Conservation (phyloP, 2,113 vertebrate genomes). For the Varanus salvator region DNA sequence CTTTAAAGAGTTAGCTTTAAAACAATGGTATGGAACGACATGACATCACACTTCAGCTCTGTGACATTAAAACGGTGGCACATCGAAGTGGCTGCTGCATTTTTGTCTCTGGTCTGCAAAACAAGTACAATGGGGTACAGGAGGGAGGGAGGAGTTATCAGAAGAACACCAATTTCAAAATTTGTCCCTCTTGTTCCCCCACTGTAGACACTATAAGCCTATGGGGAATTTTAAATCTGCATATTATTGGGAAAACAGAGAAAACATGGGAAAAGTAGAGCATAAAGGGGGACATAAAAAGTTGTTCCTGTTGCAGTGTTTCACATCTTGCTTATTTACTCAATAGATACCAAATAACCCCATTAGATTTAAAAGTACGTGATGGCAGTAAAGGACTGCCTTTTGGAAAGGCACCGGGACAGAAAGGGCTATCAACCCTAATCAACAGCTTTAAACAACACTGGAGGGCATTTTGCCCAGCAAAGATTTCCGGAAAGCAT, state of each 20-base stretch:
- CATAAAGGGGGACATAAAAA: conserved; percentile 1
- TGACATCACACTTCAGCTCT: not conserved
- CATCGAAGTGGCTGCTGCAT: not conserved
- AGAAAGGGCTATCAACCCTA: accelerated
- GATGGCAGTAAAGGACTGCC: not conserved
- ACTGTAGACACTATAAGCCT: accelerated
- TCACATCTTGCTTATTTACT: not conserved
- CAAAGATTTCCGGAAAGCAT: not conserved
- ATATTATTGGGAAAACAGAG: not conserved
- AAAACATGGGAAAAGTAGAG: not conserved
- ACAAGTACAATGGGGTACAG: conserved; percentile 3
- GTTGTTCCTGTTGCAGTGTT: conserved; percentile 38
- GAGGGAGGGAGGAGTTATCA: conserved; percentile 25
- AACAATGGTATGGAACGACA: not conserved
- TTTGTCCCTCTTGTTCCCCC: conserved; percentile 2
- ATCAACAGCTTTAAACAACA: not conserved
- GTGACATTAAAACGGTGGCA: not conserved
- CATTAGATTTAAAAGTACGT: accelerated
- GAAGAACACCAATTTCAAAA: not conserved
- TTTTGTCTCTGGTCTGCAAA: conserved; percentile 41
- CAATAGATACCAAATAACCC: not conserved
- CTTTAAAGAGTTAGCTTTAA: not conserved
- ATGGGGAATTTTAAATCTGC: conserved; percentile 13
- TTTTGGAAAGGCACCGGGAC: accelerated
- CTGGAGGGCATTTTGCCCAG: accelerated